Base-by-base conservation (phyloP, 2,797 vertebrate genomes). In the Acanthornis magna region DNA sequence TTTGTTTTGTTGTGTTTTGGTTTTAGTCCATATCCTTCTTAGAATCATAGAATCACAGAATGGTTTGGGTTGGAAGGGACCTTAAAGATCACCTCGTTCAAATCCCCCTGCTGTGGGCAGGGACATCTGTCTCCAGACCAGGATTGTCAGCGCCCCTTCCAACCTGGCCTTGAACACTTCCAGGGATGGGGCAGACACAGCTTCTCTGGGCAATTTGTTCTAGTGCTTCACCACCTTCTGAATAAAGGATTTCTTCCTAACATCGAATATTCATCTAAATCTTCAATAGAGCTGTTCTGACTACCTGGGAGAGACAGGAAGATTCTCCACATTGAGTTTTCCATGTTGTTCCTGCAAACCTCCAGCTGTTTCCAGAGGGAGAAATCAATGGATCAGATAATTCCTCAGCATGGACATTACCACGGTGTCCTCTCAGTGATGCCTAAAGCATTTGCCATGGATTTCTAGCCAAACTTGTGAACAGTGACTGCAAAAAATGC, bases 381-480 rank as follows among this genome's bases (percentile, higher is more conserved):
- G 12, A 74, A 74, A 16, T 5, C 62, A 14, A 3, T 19, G 20
- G 13, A 13, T 68, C 17, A 73, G 25, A 54, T 14, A 53, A 42
- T 51, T 78, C 17, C 18, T n/a, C 30, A 78, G 18, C 38, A 21
- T 14, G 14, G 30, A 27, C 54, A 16, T 26, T 72, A 34, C 26
- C 23, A 27, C 10, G 6, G 4, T 57, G 47, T 45, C 40, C 25
- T 57, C 43, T 54, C 0, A 0, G n/a, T 42, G 65, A 34, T 27
- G 26, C 12, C 22, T 62, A 36, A 50, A 84, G 10, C 7, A 26
- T 72, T 75, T 86, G 13, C 11, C 45, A 23, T 16, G 15, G 30
- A 11, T 48, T 84, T 40, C 47, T 32, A 16, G 7, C 2, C 8
- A 34, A 34, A 79, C 9, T 5, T 76, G 5, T 48, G 74, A 50